A percentile compares a stretch with the other conserved stretches of the same genome.
phyloP scores from a whole-genome alignment of 2,113 vertebrate genomes.

The Trochalopteron elliotii region DNA sequence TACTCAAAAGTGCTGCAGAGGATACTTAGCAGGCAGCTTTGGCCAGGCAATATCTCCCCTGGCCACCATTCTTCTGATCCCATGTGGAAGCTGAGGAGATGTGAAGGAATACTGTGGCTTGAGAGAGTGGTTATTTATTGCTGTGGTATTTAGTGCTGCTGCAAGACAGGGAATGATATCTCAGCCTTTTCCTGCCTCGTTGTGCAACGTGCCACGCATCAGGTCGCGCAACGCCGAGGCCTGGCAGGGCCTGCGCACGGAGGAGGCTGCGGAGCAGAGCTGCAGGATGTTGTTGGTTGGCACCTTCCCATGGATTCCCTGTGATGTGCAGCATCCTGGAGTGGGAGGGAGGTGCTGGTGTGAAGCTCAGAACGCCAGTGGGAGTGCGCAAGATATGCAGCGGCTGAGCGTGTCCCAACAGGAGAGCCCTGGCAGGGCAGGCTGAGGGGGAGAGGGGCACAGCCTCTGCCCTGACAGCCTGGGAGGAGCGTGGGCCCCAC shows the following conservation, averaged over 20 bases:
- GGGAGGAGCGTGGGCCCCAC: accelerated
- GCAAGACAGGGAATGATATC: not conserved
- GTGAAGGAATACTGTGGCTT: not conserved
- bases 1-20: not conserved
- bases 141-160: not conserved
- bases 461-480: not conserved
- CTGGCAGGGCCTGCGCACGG: not conserved
- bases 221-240: not conserved
- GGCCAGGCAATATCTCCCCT: not conserved
- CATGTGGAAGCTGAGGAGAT: not conserved
- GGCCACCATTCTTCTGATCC: not conserved
- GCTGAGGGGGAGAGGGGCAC: not conserved
- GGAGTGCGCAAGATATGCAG: not conserved
- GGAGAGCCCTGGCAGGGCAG: not conserved
- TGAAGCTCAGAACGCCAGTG: not conserved
- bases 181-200: not conserved
- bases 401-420: not conserved
- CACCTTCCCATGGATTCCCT: constrained; percentile 21
- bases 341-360: constrained; percentile 1
- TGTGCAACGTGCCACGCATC: not conserved
- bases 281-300: constrained; percentile 2
- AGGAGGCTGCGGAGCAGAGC: not conserved
- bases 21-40: not conserved
- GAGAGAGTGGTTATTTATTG: not conserved
- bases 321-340: not conserved